A percentile compares a stretch with the other conserved stretches of the same genome.
Evolutionary conservation across 2,888 invertebrate genomes (phyloP).

Genomic region (Hirtodrosophila cameraria): DNA sequence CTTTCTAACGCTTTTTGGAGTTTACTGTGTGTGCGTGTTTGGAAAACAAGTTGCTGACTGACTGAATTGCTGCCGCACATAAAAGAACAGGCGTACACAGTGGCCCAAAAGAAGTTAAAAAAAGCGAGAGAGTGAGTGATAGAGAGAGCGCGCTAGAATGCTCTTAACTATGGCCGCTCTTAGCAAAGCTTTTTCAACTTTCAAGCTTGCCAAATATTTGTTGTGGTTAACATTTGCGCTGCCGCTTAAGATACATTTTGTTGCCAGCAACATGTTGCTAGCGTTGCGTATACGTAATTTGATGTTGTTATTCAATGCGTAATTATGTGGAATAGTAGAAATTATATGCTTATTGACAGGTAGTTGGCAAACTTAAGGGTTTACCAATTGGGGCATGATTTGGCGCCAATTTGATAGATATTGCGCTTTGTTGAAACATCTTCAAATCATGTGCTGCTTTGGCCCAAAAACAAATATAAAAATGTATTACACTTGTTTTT

Average conservation of each 20-base stretch:
- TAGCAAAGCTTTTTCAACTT: conserved; percentile 24
- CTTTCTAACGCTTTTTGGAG: not conserved
- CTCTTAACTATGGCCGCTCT: conserved; percentile 44
- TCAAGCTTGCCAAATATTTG: conserved; percentile 12
- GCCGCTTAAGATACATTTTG: not conserved
- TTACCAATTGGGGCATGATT: conserved; percentile 46
- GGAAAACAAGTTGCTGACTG: conserved; percentile 68
- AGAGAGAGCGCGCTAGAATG: not conserved
- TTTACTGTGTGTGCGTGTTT: conserved; percentile 43
- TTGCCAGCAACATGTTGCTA: conserved; percentile 49
- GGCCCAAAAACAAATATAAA: conserved; percentile 16
- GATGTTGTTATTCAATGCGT: conserved; percentile 4
- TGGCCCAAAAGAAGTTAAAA: conserved; percentile 59
- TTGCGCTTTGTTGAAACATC: conserved; percentile 1
- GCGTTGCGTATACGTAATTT: conserved; percentile 58
- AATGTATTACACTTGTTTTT: conserved; percentile 18
- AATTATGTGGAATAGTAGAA: conserved; percentile 36
- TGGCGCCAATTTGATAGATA: conserved; percentile 18
- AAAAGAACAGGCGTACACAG: conserved; percentile 48
- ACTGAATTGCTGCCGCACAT: conserved; percentile 43
- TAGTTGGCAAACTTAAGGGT: conserved; percentile 5
- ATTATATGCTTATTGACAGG: conserved; percentile 20
- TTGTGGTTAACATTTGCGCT: not conserved
- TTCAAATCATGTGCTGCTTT: conserved; percentile 28
- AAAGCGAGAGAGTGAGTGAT: conserved; percentile 11